Evolutionary conservation across 2,797 vertebrate genomes (phyloP), one percentile per base, ranked within the genome.

Genomic region (Danio kyathit): DNA sequence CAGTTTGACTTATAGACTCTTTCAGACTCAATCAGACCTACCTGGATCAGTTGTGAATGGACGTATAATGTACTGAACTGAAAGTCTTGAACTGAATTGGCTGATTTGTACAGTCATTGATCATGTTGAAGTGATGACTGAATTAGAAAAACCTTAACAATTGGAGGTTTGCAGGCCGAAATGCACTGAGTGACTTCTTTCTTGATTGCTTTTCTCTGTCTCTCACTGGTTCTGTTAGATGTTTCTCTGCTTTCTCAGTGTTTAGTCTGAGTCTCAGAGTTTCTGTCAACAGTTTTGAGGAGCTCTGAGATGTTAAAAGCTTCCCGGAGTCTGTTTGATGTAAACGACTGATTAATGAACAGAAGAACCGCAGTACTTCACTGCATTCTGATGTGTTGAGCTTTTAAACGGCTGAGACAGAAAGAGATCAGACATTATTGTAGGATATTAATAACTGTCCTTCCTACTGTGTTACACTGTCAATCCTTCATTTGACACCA

Each of bases 251-350:
- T 13, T 4, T 54, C n/a, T 56, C 52, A 8, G 1, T 70, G 44
- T 71, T 79, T 61, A 60, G 44, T 70, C 54, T 79, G 21, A 70
- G 21, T 3, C n/a, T 1, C 29, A 59, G 69, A 49, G 7, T 21
- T 69, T 19, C 5, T 46, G 51, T 67, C 10, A 56, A 44, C 29
- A 72, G 19, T 29, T 78, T 46, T 49, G 9, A 21, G 12, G 56
- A 60, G 41, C 8, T 29, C 17, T 2, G 43, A 46, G 41, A 21
- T 12, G 44, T 21, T 63, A 63, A 63, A n/a, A 63, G 60, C 60
- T 21, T 21, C 13, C n/a, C 5, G 0, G 9, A 66, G 43, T 19
- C 17, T 21, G 64, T 59, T 60, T 79, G 54, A 51, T 60, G 52
- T 70, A 12, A 67, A 65, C 19, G 4, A n/a, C 4, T 46, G 61